Evolutionary conservation across 2,888 invertebrate genomes (phyloP).

Genomic region (Leptothorax acervorum): DNA sequence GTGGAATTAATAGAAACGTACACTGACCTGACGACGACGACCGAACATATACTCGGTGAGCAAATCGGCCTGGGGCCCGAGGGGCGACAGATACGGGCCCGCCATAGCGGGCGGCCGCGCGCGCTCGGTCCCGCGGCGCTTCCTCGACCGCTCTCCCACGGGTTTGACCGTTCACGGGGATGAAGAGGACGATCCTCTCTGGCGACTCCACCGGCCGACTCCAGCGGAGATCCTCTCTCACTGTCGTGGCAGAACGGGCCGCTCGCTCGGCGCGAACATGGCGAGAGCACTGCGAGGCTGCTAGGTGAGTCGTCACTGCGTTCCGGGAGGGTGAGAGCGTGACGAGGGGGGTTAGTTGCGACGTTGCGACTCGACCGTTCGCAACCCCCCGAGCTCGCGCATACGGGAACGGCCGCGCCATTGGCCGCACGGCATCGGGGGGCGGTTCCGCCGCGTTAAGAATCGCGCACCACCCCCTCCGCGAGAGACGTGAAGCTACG

Average conservation of each 20-base stretch:
- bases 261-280: slow-evolving; percentile 50
- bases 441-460: slow-evolving; percentile 47
- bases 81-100: slow-evolving; percentile 94
- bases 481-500: slow-evolving; percentile 36
- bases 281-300: slow-evolving; percentile 49
- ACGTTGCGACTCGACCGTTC: slow-evolving; percentile 41
- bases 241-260: slow-evolving; percentile 14
- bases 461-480: slow-evolving; percentile 47
- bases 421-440: slow-evolving; percentile 26
- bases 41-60: slow-evolving; percentile 97
- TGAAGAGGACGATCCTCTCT: slow-evolving; percentile 54
- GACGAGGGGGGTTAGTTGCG: slow-evolving; percentile 33
- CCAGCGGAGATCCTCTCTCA: slow-evolving; percentile 35
- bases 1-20: slow-evolving; percentile 79
- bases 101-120: slow-evolving; percentile 88
- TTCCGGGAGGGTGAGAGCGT: slow-evolving; percentile 40
- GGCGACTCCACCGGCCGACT: background rate
- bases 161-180: slow-evolving; percentile 56
- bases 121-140: slow-evolving; percentile 29
- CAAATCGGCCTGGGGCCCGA: slow-evolving; percentile 92
- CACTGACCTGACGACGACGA: slow-evolving; percentile 90
- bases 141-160: slow-evolving; percentile 57
- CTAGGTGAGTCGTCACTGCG: slow-evolving; percentile 14
- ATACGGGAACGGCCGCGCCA: slow-evolving; percentile 7
- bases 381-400: slow-evolving; percentile 53